Evolutionary conservation across 2,888 invertebrate species (phyloP).

Genomic region (Lymantria monacha): DNA sequence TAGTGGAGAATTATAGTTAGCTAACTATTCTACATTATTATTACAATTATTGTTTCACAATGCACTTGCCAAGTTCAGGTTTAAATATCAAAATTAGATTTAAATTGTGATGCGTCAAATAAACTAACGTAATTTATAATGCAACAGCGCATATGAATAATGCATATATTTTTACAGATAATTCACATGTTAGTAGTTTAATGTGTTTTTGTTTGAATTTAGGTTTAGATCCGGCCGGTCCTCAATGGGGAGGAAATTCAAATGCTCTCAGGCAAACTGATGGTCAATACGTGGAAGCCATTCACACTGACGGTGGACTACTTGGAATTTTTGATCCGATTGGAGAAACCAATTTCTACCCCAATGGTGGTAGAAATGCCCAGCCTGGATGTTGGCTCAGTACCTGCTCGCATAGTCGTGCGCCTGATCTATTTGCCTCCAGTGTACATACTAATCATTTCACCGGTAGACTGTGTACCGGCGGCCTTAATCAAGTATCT

Average conservation of each 20-base stretch:
- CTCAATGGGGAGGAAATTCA: slow-evolving; percentile 43
- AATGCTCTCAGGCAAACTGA: slow-evolving; percentile 40
- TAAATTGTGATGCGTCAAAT: too few species aligned
- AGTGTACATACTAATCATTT: slow-evolving; percentile 50
- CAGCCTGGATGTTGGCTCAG: slow-evolving; percentile 57
- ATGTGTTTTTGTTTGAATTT: background rate
- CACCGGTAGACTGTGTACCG: slow-evolving; percentile 41
- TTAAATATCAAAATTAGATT: too few species aligned
- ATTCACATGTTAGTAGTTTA: too few species aligned
- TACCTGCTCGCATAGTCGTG: slow-evolving; percentile 56
- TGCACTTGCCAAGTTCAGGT: too few species aligned
- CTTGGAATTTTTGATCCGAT: slow-evolving; percentile 50
- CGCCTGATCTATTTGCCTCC: slow-evolving; percentile 49
- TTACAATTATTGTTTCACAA: too few species aligned
- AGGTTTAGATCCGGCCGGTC: slow-evolving; percentile 64
- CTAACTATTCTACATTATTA: too few species aligned
- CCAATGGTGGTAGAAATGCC: slow-evolving; percentile 55
- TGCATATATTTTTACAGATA: too few species aligned
- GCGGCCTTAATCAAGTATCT: slow-evolving; percentile 34
- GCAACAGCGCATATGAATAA: too few species aligned
- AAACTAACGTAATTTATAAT: too few species aligned
- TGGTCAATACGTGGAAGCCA: slow-evolving; percentile 55
- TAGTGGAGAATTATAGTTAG: too few species aligned
- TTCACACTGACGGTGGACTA: slow-evolving; percentile 56
- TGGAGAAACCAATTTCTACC: slow-evolving; percentile 55